Conservation (phyloP, 1,140 invertebrate genomes). For the Atta texana region DNA sequence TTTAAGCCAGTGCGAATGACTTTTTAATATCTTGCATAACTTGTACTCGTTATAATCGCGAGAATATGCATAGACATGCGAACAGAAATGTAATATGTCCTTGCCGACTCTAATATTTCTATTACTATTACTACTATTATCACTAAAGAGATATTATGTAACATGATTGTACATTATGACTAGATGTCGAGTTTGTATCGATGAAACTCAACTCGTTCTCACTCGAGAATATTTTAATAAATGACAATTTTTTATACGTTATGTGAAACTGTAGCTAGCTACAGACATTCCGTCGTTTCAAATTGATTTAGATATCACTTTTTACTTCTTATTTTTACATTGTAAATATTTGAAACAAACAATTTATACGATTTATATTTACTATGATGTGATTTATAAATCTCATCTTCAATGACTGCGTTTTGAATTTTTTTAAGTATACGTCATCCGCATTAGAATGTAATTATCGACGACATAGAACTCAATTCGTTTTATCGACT, state of each 20-base stretch:
- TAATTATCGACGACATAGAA: not conserved
- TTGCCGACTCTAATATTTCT: not conserved
- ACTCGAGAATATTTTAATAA: not conserved
- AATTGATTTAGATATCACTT: not conserved
- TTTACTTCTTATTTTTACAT: not conserved
- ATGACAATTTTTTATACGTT: not conserved
- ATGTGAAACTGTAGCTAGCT: not conserved
- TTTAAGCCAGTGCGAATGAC: not conserved
- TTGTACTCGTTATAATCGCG: slow-evolving; percentile 1
- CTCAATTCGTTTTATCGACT: not conserved
- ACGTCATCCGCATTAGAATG: not conserved
- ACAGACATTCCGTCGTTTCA: not conserved
- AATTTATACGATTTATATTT: slow-evolving; percentile 11
- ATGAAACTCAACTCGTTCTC: not conserved
- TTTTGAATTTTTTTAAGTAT: not conserved
- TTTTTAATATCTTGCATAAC: slow-evolving; percentile 33
- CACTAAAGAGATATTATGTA: slow-evolving; percentile 26
- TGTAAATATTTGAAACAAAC: not conserved
- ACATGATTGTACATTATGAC: slow-evolving; percentile 23
- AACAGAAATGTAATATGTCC: slow-evolving; percentile 45
- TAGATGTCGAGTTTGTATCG: slow-evolving; percentile 34
- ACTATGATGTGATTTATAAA: not conserved
- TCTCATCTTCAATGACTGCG: not conserved
- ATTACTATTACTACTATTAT: not conserved
- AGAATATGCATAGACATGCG: not conserved